phyloP scores from a whole-genome alignment of 1,140 invertebrate genomes.

The Stenopsyche tienmushanensis region DNA sequence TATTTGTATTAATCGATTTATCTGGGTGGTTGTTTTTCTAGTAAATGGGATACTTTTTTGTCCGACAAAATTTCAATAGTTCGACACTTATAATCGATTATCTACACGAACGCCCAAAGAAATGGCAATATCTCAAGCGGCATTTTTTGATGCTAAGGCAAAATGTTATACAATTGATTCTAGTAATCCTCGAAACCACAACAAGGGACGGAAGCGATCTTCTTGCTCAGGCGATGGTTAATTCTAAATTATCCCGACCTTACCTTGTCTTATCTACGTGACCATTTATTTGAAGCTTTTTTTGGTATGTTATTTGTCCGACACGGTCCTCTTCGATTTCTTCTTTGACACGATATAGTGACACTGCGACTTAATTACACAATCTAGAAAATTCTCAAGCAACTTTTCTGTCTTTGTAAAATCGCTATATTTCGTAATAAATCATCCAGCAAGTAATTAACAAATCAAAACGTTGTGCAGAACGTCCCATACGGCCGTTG shows the following conservation, averaged over 20 bases:
- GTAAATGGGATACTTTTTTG: neutral
- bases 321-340: slow-evolving; percentile 2
- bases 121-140: neutral
- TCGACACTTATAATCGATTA: neutral
- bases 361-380: neutral
- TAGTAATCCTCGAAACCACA: neutral
- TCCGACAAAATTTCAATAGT: neutral
- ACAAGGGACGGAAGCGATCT: neutral
- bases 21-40: neutral
- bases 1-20: neutral
- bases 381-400: neutral
- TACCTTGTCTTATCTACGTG: neutral
- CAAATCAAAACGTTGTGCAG: neutral
- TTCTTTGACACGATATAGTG: neutral
- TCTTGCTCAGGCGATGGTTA: too few relatives aligned
- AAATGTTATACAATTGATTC: neutral
- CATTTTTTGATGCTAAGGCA: neutral
- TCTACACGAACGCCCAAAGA: neutral
- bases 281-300: neutral
- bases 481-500: neutral
- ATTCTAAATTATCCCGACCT: neutral
- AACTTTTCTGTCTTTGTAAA: neutral
- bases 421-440: neutral
- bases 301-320: neutral
- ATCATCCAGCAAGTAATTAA: neutral